A percentile compares a stretch with the other conserved stretches of the same genome.
phyloP scores from a whole-genome alignment of 2,888 invertebrate genomes.

The Volucella inanis region DNA sequence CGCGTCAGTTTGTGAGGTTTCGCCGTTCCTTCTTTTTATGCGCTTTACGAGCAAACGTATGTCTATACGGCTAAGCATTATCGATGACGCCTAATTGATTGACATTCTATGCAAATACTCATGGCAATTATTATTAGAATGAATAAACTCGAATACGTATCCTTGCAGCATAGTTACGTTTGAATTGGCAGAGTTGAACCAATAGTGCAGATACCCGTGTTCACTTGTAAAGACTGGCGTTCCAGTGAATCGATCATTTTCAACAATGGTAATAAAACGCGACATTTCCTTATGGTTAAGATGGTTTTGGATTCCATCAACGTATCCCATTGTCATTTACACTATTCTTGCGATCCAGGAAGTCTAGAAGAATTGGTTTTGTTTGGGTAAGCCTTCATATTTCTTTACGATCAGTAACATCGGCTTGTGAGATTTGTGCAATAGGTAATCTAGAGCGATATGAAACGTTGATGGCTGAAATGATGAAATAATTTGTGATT shows the following conservation, averaged over 20 bases:
- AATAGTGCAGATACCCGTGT: slow-evolving; percentile 2
- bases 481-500: no score
- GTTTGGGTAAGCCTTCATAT: slow-evolving; percentile 40
- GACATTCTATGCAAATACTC: slow-evolving; percentile 72
- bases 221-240: slow-evolving; percentile 18
- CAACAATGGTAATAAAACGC: slow-evolving; percentile 47
- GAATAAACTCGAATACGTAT: slow-evolving; percentile 38
- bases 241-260: slow-evolving; percentile 33
- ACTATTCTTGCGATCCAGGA: slow-evolving; percentile 48
- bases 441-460: no score
- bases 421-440: no score
- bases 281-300: slow-evolving; percentile 56
- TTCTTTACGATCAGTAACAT: no score
- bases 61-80: slow-evolving; percentile 57
- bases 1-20: slow-evolving; percentile 12
- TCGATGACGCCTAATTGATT: slow-evolving; percentile 73
- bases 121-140: slow-evolving; percentile 61
- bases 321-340: no score
- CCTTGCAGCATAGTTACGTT: slow-evolving; percentile 38
- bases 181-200: background rate
- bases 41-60: slow-evolving; percentile 16
- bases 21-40: slow-evolving; percentile 1
- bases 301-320: slow-evolving; percentile 33
- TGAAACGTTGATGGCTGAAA: no score
- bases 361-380: slow-evolving; percentile 58